These are phyloP conservation scores for Anguilla megastoma DNA, from an alignment of 2,797 vertebrate genomes.

Conservation along the genomic window DNA sequence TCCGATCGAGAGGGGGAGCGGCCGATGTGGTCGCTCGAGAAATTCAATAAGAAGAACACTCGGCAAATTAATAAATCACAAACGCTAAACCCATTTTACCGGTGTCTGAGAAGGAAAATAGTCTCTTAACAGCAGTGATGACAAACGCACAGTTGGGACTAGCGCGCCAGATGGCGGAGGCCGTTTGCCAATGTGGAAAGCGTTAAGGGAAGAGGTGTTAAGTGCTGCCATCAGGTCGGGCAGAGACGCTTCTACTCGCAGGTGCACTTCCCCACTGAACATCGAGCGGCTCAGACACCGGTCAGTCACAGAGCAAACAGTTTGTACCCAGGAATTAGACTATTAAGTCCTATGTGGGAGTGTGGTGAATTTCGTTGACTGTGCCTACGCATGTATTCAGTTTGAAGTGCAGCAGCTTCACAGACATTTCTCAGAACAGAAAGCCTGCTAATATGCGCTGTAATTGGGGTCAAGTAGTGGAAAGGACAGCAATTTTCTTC, in stretches of 20 bases:
- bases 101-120: neutral
- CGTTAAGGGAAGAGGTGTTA: neutral
- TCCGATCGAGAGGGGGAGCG: neutral
- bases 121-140: neutral
- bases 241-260: neutral
- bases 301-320: neutral
- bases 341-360: neutral
- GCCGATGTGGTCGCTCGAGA: neutral
- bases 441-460: neutral
- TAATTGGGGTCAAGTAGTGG: neutral
- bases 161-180: neutral
- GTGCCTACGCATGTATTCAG: neutral
- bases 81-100: neutral
- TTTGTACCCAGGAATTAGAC: neutral
- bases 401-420: neutral
- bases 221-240: neutral
- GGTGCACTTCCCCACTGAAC: neutral
- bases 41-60: neutral
- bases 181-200: neutral
- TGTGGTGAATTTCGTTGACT: neutral
- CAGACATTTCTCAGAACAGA: constrained; percentile 19
- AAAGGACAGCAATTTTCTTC: constrained; percentile 11
- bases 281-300: neutral
- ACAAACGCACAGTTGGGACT: neutral
- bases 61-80: neutral